Evolutionary conservation across 1,140 invertebrate genomes (phyloP).

Genomic region (Oryctes rhinoceros): DNA sequence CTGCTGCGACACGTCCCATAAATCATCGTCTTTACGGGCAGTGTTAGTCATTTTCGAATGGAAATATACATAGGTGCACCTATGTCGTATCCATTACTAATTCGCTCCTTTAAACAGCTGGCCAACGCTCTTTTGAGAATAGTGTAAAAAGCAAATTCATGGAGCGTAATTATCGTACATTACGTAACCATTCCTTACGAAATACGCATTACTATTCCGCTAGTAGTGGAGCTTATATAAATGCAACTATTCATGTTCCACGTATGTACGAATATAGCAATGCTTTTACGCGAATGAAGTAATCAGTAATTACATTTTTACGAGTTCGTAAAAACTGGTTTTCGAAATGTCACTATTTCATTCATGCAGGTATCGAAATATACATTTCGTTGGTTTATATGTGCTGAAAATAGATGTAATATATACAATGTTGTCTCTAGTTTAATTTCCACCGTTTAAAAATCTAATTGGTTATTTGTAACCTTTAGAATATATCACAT

Average conservation of each 20-base stretch:
- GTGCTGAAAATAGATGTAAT: background rate
- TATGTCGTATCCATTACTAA: background rate
- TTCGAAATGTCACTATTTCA: slow-evolving; percentile 4
- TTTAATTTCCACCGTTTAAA: too few relatives aligned
- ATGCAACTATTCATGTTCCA: background rate
- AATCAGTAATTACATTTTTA: slow-evolving; percentile 16
- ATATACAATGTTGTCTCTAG: too few relatives aligned
- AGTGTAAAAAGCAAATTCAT: background rate
- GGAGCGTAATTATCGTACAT: slow-evolving; percentile 2
- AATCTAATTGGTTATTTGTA: too few relatives aligned
- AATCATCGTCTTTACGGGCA: background rate
- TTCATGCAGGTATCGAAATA: background rate
- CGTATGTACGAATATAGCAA: background rate
- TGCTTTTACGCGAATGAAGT: slow-evolving; percentile 2
- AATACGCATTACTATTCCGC: background rate
- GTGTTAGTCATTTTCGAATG: background rate
- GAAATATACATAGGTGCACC: background rate
- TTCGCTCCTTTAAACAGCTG: background rate
- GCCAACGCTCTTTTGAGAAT: background rate
- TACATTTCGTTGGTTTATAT: background rate
- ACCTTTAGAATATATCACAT: too few relatives aligned
- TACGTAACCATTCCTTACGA: background rate
- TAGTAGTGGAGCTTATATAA: background rate
- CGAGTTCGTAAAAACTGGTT: slow-evolving; percentile 3
- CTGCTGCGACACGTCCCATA: background rate